A percentile compares a stretch with the other conserved stretches of the same genome.
phyloP scores from a whole-genome alignment of 2,113 vertebrate species.

The Paradisaea rubra region DNA sequence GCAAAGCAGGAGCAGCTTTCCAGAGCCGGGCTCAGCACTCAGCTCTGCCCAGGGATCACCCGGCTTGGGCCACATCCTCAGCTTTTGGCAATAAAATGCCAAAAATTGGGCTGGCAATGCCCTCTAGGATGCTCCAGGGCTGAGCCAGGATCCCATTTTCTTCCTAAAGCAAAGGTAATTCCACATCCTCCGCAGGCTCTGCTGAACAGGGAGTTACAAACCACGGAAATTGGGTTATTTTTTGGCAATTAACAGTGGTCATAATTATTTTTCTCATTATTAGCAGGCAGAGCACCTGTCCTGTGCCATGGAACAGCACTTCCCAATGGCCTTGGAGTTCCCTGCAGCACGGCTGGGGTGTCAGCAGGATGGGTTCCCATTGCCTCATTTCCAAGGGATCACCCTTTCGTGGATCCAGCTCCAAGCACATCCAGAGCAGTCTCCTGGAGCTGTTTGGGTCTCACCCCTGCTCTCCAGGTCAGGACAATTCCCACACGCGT shows the following conservation, averaged over 20 bases:
- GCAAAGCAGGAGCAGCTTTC: constrained; percentile 71
- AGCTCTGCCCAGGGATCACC: fast-evolving
- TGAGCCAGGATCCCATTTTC: background rate
- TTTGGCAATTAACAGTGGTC: background rate
- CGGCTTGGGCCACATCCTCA: background rate
- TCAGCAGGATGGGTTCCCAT: background rate
- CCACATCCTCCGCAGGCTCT: fast-evolving
- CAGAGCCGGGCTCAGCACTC: background rate
- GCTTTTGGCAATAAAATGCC: background rate
- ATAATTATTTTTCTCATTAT: background rate
- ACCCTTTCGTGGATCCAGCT: background rate
- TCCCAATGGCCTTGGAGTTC: background rate
- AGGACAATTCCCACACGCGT: background rate
- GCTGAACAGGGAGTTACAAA: background rate
- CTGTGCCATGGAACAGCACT: background rate
- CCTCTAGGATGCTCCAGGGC: background rate
- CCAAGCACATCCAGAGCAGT: background rate
- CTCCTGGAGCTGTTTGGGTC: background rate
- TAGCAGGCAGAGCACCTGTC: background rate
- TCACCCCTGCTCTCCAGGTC: background rate
- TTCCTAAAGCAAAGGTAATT: background rate
- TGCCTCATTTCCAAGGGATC: background rate
- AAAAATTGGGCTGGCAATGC: background rate
- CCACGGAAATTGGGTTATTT: background rate
- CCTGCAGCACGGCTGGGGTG: background rate